Evolutionary conservation across 2,797 vertebrate genomes (phyloP), one percentile per base, ranked within the genome.

Genomic region (Sparus aurata): DNA sequence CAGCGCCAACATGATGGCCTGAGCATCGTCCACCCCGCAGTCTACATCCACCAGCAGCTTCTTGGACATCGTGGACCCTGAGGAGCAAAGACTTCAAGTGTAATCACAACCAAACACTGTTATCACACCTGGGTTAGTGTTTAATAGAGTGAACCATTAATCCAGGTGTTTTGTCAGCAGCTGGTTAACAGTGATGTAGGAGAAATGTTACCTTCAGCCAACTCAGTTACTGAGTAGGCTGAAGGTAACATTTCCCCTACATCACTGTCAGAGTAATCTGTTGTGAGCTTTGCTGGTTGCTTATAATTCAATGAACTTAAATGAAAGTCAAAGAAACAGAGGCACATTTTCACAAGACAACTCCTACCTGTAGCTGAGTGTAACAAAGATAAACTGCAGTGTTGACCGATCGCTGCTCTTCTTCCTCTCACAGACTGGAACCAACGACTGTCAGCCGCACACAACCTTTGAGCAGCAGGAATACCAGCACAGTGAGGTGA

Each of bases 1-100:
- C 73, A 96, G 78, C 3, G 92, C 95, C 71, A 96, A 49, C 95
- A 96, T 95, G 70, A 96, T 86, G 60, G 95, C 95, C 80, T 96
- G 95, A 41, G 95, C 95, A 75, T 96, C 95, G 15, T 95, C 96
- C 62, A 95, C 89, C 7, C 96, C 96, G 50, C 91, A 92, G 85
- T 95, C 94, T 3, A 89, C 93, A 53, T 95, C 94, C 38, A 93
- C 18, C 43, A 95, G 79, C 83, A 97, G 61, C 85, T 95, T 95
- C 83, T 94, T 95, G 10, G 13, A 81, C 93, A 94, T 95, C 55
- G 4, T 91, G 74, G 41, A 65, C 0, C 71, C 91, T 91, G 30
- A 38, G 30, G 25, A 68, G 30, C 1, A 80, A 27, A 61, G 5
- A 72, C 1, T 15, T 16, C 0, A 13, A 71, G 15, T n/a, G 3